Conservation (phyloP, 2,113 vertebrate species). For the Neomonachus schauinslandi region DNA sequence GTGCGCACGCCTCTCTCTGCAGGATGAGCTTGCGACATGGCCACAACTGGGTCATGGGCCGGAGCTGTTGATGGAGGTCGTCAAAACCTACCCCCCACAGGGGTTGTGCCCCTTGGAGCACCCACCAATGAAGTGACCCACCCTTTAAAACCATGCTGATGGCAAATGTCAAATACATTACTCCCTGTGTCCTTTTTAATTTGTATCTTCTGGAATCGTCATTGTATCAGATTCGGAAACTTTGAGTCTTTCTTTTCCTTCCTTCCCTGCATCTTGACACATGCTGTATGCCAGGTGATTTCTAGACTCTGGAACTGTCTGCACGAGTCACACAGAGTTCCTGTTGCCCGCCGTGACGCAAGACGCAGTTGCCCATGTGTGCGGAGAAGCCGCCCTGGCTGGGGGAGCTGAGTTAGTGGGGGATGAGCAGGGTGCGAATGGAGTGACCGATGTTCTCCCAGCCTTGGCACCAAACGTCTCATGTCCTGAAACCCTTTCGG, state of each 20-base stretch:
- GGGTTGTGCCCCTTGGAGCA: accelerated
- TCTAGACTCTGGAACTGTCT: not conserved
- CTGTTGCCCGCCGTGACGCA: accelerated
- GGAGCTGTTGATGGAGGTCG: accelerated
- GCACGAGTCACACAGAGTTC: accelerated
- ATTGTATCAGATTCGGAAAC: too few species aligned
- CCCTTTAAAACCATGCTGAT: not conserved
- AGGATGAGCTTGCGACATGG: accelerated
- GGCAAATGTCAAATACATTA: not conserved
- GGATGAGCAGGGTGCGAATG: not conserved
- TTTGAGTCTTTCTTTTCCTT: not conserved
- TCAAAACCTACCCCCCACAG: not conserved
- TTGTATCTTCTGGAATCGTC: not conserved
- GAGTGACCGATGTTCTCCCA: not conserved
- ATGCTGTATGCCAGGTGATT: not conserved
- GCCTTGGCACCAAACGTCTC: not conserved
- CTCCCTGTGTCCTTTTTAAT: not conserved
- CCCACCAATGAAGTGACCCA: too few species aligned
- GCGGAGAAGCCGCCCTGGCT: accelerated
- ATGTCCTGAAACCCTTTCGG: not conserved
- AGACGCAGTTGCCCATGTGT: accelerated
- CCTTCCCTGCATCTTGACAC: not conserved
- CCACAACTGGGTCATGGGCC: not conserved
- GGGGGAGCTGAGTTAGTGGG: not conserved
- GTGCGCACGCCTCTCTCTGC: accelerated